Base-by-base conservation (phyloP, 2,797 vertebrate species). In the Myotis daubentonii region DNA sequence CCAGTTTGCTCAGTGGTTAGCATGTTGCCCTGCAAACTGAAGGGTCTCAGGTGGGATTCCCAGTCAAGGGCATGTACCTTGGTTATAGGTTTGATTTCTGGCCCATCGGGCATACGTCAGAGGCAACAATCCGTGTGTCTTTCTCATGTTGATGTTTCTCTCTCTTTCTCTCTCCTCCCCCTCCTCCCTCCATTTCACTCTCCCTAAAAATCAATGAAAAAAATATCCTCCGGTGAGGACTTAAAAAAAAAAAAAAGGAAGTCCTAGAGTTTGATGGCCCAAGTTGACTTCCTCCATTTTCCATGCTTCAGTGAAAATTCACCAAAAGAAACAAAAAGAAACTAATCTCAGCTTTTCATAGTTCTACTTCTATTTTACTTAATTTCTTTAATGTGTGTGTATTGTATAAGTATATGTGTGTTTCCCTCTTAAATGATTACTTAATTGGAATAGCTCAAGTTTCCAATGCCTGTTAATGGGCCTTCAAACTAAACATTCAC, bases 261-360 rank as follows among this genome's bases (percentile, higher is more conserved):
- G 55, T 20, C 16, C 57, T 79, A 57, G 47, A 84, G 15, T 65
- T 82, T n/a, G 55, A 8, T 74, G 23, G 12, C 1, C 5, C 0
- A 76, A 44, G 20, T 8, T 60, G 38, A 94, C 15, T 60, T 25
- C 86, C 16, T 20, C 28, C 28, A 47, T 65, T 88, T 6, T 13
- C n/a, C 41, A 36, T 65, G 62, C 76, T 65, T 89, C 22, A 85
- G 22, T 87, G 72, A 95, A 87, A 94, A 66, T 55, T 36, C 74
- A 75, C 9, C 22, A 47, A 62, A 88, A 78, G 41, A 62, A 60
- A 60, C 12, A 28, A 60, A 60, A 1, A 23, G 82, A 84, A 93
- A 74, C 66, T 44, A 25, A 15, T 70, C 41, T 89, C 51, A 76
- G 5, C 2, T 87, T 89, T 89, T 41, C 17, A 23, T 76, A 47